These are phyloP conservation scores for Mimas tiliae DNA, from an alignment of 2,888 invertebrate genomes.

Conservation along the genomic window DNA sequence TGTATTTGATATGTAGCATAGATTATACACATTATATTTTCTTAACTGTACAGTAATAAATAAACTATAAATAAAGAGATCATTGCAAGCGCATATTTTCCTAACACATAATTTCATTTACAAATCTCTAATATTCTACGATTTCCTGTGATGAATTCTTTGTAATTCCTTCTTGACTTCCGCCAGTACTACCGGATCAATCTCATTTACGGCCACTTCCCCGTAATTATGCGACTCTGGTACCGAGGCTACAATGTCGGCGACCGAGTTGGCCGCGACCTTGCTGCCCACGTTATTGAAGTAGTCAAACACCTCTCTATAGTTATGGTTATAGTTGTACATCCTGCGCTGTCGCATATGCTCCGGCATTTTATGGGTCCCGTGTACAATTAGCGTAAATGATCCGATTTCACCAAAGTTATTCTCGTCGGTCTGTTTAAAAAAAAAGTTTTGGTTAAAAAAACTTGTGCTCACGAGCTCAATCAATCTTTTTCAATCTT, in stretches of 20 bases:
- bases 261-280: conserved; percentile 43
- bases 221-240: conserved; percentile 50
- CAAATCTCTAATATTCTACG: conserved; percentile 24
- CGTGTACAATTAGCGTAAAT: conserved; percentile 88
- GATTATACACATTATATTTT: conserved; percentile 12
- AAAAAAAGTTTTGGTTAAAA: background rate
- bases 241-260: conserved; percentile 47
- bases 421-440: conserved; percentile 59
- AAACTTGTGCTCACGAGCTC: too few relatives aligned
- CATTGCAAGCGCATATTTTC: conserved; percentile 20
- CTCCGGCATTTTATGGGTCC: conserved; percentile 86
- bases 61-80: conserved; percentile 18
- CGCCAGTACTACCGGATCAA: conserved; percentile 54
- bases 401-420: conserved; percentile 86
- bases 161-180: conserved; percentile 67
- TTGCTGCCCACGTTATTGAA: conserved; percentile 44
- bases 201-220: conserved; percentile 43
- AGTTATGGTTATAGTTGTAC: conserved; percentile 81
- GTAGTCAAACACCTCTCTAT: conserved; percentile 49
- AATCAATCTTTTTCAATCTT: too few relatives aligned
- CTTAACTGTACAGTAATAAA: conserved; percentile 21
- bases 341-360: conserved; percentile 84
- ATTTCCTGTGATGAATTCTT: conserved; percentile 66
- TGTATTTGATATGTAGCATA: conserved; percentile 16
- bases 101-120: background rate